Conservation (phyloP, 2,113 vertebrate species). For the Penelope pileata region DNA sequence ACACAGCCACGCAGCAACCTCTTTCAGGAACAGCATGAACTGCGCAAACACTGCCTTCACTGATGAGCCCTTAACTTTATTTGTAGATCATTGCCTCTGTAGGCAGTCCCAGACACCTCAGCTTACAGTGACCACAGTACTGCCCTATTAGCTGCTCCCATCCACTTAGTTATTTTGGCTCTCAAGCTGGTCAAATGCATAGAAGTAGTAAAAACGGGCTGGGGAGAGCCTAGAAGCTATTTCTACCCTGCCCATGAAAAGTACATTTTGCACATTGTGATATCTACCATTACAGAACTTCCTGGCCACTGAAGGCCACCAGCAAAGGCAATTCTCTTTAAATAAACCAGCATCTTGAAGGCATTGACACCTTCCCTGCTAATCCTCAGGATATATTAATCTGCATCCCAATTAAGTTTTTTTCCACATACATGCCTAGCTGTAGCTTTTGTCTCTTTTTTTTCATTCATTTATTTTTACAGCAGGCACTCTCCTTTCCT, state of each 20-base stretch:
- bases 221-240: not conserved
- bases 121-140: not conserved
- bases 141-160: not conserved
- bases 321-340: not conserved
- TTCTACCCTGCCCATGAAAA: not conserved
- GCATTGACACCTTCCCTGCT: not conserved
- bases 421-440: not conserved
- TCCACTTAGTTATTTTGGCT: not conserved
- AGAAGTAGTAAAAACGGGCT: not conserved
- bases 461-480: not conserved
- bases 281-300: not conserved
- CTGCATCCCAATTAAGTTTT: not conserved
- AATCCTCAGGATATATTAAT: not conserved
- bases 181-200: not conserved
- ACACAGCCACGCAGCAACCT: not conserved
- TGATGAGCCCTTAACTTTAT: not conserved
- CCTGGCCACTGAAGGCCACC: not conserved
- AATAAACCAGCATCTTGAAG: not conserved
- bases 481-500: not conserved
- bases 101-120: not conserved
- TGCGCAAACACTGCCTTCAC: not conserved
- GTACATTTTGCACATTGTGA: not conserved
- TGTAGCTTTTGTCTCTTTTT: not conserved
- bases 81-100: not conserved
- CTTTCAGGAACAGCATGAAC: not conserved